Conservation (phyloP, 1,140 invertebrate species). For the Calliopsis andreniformis region DNA sequence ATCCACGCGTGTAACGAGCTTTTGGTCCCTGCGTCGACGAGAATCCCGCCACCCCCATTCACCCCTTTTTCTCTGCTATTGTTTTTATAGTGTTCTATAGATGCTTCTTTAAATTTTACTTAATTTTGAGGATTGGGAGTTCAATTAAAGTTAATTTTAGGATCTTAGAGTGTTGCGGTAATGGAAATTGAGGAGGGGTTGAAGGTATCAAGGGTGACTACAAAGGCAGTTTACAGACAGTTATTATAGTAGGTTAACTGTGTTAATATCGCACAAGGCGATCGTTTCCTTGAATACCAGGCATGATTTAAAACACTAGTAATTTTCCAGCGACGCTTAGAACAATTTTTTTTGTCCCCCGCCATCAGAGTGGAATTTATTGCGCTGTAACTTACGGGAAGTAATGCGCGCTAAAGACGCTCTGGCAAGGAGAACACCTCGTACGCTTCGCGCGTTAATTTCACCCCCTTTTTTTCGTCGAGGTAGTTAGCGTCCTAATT, state of each 20-base stretch:
- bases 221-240: too few relatives aligned
- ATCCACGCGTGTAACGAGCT: conserved; percentile 69
- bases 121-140: too few relatives aligned
- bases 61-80: too few relatives aligned
- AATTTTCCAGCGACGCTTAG: conserved; percentile 33
- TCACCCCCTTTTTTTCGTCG: not conserved
- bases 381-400: conserved; percentile 39
- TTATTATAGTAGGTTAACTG: too few relatives aligned
- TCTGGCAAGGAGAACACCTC: conserved; percentile 23
- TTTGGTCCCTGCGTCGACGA: conserved; percentile 19
- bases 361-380: conserved; percentile 27
- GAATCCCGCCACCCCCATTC: conserved; percentile 14
- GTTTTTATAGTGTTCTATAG: too few relatives aligned
- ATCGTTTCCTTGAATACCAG: too few relatives aligned
- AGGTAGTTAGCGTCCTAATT: conserved; percentile 25
- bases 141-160: too few relatives aligned
- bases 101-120: too few relatives aligned
- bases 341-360: conserved; percentile 23
- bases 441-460: conserved; percentile 42
- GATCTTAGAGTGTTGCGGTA: too few relatives aligned
- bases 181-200: too few relatives aligned
- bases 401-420: conserved; percentile 42
- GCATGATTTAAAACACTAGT: conserved; percentile 39
- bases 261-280: too few relatives aligned
- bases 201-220: too few relatives aligned